phyloP scores from a whole-genome alignment of 2,113 vertebrate genomes.

The Canis aureus region DNA sequence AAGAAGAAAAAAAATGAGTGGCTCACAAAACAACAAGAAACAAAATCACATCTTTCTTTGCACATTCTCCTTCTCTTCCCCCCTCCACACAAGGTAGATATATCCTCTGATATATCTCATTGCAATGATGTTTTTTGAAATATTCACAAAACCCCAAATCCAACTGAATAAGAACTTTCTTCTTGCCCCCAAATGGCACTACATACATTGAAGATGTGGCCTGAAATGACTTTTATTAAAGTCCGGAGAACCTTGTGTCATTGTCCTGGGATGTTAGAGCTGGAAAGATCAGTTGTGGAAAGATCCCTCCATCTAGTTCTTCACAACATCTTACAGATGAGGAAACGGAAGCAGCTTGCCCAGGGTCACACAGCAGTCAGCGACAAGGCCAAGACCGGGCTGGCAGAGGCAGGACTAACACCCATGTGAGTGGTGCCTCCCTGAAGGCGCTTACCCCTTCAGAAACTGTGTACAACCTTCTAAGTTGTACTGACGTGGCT shows the following conservation, averaged over 20 bases:
- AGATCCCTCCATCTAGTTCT: neutral
- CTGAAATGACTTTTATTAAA: neutral
- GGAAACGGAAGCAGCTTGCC: neutral
- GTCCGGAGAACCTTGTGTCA: neutral
- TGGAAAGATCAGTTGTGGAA: neutral
- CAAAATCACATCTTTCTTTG: neutral
- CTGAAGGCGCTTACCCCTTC: no score
- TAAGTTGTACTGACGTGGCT: neutral
- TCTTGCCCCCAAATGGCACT: neutral
- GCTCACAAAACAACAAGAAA: neutral
- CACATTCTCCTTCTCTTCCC: neutral
- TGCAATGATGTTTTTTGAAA: neutral
- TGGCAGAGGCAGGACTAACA: neutral
- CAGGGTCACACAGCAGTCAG: neutral
- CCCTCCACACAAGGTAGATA: neutral
- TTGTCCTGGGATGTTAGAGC: neutral
- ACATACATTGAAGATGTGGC: neutral
- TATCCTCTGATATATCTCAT: neutral
- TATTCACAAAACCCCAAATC: neutral
- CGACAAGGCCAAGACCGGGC: neutral
- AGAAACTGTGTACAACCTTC: neutral
- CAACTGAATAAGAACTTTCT: neutral
- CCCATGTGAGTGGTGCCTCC: neutral
- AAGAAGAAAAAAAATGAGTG: slow-evolving; percentile 4
- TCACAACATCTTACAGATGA: neutral